phyloP scores from a whole-genome alignment of 2,888 invertebrate species.

The Archaeoteleia sp. region DNA sequence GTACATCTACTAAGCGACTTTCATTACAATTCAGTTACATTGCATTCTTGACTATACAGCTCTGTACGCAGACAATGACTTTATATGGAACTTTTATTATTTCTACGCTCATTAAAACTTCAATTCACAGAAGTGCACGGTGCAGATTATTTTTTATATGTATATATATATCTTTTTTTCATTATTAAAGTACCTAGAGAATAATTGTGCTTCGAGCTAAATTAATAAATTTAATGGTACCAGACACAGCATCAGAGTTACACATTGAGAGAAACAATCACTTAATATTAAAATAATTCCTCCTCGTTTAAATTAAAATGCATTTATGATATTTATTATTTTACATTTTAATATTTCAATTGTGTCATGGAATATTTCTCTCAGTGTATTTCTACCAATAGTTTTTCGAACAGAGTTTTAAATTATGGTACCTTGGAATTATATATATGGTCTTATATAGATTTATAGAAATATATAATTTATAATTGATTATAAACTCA shows the following conservation, averaged over 20 bases:
- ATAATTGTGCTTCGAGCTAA: constrained; percentile 46
- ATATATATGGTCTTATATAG: no score
- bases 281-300: no score
- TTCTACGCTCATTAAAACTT: constrained; percentile 56
- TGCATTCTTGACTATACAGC: constrained; percentile 41
- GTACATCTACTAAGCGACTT: constrained; percentile 53
- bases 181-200: constrained; percentile 32
- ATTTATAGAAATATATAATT: no score
- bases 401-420: no score
- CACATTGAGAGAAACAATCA: no score
- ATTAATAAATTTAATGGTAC: constrained; percentile 37
- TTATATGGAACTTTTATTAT: constrained; percentile 25
- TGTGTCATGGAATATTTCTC: no score
- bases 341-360: no score
- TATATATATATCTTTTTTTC: constrained; percentile 40
- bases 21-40: constrained; percentile 46
- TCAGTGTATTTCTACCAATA: no score
- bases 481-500: no score
- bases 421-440: no score
- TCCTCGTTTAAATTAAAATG: constrained; percentile 2
- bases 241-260: constrained; percentile 31
- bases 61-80: constrained; percentile 43
- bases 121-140: constrained; percentile 74
- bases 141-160: constrained; percentile 71
- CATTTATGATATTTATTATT: constrained; percentile 7